Base-by-base conservation (phyloP, 2,888 invertebrate species). In the Zaprionus lineosus region DNA sequence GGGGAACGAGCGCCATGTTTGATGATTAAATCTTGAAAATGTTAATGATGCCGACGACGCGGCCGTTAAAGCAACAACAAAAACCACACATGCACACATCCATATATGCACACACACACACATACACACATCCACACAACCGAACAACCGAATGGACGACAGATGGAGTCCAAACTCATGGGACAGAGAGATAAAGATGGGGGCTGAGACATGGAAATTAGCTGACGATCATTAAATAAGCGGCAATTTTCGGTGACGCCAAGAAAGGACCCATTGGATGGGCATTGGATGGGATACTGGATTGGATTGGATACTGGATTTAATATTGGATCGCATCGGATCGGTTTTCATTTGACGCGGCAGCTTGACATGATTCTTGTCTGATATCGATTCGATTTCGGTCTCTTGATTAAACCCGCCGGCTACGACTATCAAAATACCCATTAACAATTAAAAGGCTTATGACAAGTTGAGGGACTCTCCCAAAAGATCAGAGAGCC, bases 21-120 rank as follows among this genome's bases (percentile, higher is more conserved):
- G 78, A 86, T 78, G 86, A 87, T 86, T 74, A 85, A 86, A 87
- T 86, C 88, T 83, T 65, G 81, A 70, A 84, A 82, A 85, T 85
- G 76, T 85, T 82, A 82, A 85, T 82, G 85, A 83, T 66, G 84
- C 79, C 83, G 81, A 55, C 57, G 74, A 77, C 39, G 75, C 68
- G 62, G 77, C 74, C 55, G 68, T 78, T 68, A 74, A 78, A 65
- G 33, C 63, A 46, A 39, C 43, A 69, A 28, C 52, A 51, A 26
- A 29, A 52, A n/a, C 33, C 59, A 21, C 43, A 43, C 3, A 5
- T 3, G 7, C 3, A 21, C 3, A 46, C 19, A 40, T 31, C 19
- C 39, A 19, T 21, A 51, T 19, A 33, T 16, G 26, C 29, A 12
- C 40, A 48, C 39, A 51, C 43, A 19, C 47, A 16, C 37, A 19